phyloP scores from a whole-genome alignment of 1,140 invertebrate species.

The Subanguina moxae region DNA sequence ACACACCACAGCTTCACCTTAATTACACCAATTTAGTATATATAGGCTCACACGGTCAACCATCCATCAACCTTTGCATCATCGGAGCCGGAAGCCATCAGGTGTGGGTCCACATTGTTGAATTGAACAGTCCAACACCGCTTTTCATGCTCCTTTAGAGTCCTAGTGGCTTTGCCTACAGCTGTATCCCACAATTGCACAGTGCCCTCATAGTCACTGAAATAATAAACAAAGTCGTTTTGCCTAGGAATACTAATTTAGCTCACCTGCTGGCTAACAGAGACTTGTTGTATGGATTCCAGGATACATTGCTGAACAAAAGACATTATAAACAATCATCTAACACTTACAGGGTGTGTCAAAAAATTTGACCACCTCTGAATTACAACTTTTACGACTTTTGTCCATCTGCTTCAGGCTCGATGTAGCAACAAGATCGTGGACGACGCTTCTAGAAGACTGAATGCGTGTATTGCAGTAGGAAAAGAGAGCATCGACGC shows the following conservation, averaged over 20 bases:
- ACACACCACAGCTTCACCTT: conserved; percentile 85
- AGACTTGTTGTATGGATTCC: conserved; percentile 86
- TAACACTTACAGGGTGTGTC: too few relatives aligned
- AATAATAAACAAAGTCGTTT: too few relatives aligned
- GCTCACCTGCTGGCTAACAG: conserved; percentile 72
- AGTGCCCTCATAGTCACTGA: conserved; percentile 83
- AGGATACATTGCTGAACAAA: conserved; percentile 76
- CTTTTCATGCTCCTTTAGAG: conserved; percentile 86
- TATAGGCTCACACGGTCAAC: not conserved
- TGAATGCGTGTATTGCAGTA: too few relatives aligned
- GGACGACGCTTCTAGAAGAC: too few relatives aligned
- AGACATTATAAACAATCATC: too few relatives aligned
- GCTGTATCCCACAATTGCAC: conserved; percentile 88
- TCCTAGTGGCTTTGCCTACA: conserved; percentile 69
- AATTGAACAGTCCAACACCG: conserved; percentile 94
- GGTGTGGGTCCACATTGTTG: conserved; percentile 80
- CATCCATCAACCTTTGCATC: conserved; percentile 74
- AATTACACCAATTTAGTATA: conserved; percentile 29
- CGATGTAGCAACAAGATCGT: too few relatives aligned
- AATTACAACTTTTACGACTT: too few relatives aligned
- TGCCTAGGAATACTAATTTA: too few relatives aligned
- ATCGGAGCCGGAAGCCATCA: conserved; percentile 88
- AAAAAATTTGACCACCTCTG: too few relatives aligned
- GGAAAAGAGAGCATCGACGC: too few relatives aligned
- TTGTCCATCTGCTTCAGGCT: too few relatives aligned